These are phyloP conservation scores for Hozukius guyotensis DNA, from an alignment of 2,797 vertebrate species.

Conservation along the genomic window DNA sequence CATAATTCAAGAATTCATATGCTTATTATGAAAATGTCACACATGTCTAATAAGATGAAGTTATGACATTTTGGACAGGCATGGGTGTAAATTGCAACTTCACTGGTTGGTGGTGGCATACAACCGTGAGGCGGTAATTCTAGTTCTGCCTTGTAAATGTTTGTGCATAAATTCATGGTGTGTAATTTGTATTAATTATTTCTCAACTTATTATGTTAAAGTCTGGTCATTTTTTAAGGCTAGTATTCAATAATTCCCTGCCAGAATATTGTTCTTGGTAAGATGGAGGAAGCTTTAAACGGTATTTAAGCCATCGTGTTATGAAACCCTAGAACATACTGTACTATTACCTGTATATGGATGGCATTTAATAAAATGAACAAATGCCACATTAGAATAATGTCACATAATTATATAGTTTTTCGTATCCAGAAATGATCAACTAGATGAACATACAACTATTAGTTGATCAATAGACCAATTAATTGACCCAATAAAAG, in stretches of 20 bases:
- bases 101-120: too few relatives aligned
- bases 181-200: not conserved
- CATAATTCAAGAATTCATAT: too few relatives aligned
- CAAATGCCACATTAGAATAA: not conserved
- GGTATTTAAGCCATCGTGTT: not conserved
- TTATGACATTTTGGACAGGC: too few relatives aligned
- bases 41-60: too few relatives aligned
- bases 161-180: not conserved
- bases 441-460: not conserved
- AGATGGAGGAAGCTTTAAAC: not conserved
- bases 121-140: too few relatives aligned
- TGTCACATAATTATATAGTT: not conserved
- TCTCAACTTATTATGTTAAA: not conserved
- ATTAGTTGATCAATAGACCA: not conserved
- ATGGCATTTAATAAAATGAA: not conserved
- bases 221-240: not conserved
- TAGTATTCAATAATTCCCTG: not conserved
- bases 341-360: not conserved
- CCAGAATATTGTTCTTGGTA: not conserved
- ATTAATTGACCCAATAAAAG: not conserved
- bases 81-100: accelerated
- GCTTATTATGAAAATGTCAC: too few relatives aligned
- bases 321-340: not conserved
- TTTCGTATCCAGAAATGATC: not conserved
- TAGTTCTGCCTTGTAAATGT: not conserved